Conservation (phyloP, 2,113 vertebrate genomes). For the Grammomys dolichurus region DNA sequence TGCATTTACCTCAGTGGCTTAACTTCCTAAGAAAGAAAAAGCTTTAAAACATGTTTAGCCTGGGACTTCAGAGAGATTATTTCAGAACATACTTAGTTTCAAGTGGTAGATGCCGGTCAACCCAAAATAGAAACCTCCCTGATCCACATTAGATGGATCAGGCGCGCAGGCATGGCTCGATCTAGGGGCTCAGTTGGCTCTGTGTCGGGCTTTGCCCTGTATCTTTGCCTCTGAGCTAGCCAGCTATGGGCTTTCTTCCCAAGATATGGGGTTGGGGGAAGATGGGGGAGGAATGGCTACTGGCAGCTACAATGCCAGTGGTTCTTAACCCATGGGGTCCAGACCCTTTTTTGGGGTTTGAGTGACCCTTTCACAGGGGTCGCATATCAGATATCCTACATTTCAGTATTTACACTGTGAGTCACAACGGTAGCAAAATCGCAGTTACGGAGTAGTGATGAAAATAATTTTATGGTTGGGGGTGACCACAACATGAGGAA, state of each 20-base stretch:
- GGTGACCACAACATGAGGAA: neutral
- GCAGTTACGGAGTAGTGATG: neutral
- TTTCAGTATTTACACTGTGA: neutral
- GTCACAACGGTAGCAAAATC: neutral
- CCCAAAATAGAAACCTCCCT: neutral
- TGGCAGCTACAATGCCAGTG: neutral
- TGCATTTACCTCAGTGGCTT: neutral
- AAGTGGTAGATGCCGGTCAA: neutral
- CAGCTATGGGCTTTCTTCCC: neutral
- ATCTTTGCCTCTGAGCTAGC: neutral
- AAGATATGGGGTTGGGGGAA: neutral
- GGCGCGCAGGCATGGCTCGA: constrained; percentile 1
- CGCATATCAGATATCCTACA: neutral
- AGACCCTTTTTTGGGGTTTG: neutral
- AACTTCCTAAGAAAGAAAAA: neutral
- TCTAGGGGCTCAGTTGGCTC: neutral
- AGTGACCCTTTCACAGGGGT: neutral
- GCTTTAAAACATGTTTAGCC: neutral
- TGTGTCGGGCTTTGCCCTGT: neutral
- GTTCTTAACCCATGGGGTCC: neutral
- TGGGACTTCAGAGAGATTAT: neutral
- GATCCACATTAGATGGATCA: neutral
- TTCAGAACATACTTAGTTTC: neutral
- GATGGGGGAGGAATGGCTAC: neutral
- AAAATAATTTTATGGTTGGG: neutral